These are phyloP conservation scores for Umimayanthus chanpuru DNA, from an alignment of 92 coral and sea anemone species.

Conservation along the genomic window DNA sequence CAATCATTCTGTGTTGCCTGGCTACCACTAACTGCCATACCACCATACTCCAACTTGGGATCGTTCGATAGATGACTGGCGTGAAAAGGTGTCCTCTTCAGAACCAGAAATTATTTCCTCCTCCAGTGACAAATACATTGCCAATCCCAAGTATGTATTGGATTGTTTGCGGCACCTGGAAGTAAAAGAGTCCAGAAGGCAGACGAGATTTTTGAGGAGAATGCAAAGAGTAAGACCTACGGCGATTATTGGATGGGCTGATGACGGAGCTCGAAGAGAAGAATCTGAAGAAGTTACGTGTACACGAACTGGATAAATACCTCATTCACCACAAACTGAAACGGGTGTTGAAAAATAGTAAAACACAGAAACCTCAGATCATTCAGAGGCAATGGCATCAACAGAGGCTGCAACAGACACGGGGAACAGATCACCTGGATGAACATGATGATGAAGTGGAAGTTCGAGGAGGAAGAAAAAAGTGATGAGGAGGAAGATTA, in stretches of 20 bases:
- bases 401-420: conserved; percentile 3
- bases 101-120: no score
- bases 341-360: conserved; percentile 2
- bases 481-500: neutral
- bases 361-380: neutral
- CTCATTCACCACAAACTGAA: conserved; percentile 10
- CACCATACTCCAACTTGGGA: no score
- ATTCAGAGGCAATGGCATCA: neutral
- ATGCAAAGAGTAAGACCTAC: no score
- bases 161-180: no score
- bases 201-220: neutral
- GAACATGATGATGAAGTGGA: conserved; percentile 7
- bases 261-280: conserved; percentile 39
- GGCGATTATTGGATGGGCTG: conserved; percentile 34
- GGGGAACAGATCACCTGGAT: conserved; percentile 1
- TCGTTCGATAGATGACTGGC: conserved; percentile 42
- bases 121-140: no score
- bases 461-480: conserved; percentile 14
- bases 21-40: neutral
- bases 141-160: no score
- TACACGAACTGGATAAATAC: conserved; percentile 36
- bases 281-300: conserved; percentile 39
- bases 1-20: neutral
- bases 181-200: conserved; percentile 17
- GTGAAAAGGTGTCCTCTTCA: no score